A percentile compares a stretch with the other conserved stretches of the same genome.
These are phyloP conservation scores for Oncorhynchus keta DNA, from an alignment of 2,113 vertebrate species.

Conservation along the genomic window DNA sequence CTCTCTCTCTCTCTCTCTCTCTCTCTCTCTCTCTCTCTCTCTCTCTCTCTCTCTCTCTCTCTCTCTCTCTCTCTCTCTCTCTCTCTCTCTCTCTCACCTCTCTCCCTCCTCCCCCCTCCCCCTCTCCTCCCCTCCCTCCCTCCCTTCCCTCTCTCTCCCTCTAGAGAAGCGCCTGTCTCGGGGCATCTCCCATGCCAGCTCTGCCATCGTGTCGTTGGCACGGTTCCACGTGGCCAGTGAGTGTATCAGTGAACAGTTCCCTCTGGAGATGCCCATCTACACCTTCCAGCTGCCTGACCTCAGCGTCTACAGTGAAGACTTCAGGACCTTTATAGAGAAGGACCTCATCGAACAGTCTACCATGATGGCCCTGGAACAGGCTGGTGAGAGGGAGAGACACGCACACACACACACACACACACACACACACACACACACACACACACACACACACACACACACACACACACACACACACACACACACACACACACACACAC, in stretches of 20 bases:
- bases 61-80: fast-evolving
- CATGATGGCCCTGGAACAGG: conserved; percentile 96
- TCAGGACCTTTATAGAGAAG: conserved; percentile 92
- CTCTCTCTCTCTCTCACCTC: too few species aligned
- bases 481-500: too few species aligned
- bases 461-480: too few species aligned
- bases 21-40: too few species aligned
- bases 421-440: too few species aligned
- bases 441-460: conserved; percentile 31
- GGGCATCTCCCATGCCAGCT: conserved; percentile 98
- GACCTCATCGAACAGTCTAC: conserved; percentile 97
- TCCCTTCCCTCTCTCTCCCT: conserved; percentile 1
- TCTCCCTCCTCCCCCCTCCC: background rate
- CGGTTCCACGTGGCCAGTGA: conserved; percentile 92
- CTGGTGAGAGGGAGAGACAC: conserved; percentile 85
- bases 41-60: fast-evolving
- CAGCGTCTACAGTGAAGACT: conserved; percentile 97
- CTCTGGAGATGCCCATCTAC: conserved; percentile 98
- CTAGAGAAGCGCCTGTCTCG: conserved; percentile 95
- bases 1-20: too few species aligned
- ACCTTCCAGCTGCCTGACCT: conserved; percentile 98
- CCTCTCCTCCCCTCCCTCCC: background rate
- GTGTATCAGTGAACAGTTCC: conserved; percentile 91
- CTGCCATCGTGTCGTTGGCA: conserved; percentile 95
- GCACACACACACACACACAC: too few species aligned